Evolutionary conservation across 2,113 vertebrate genomes (phyloP), one percentile per base, ranked within the genome.

Genomic region (Clarias magur): DNA sequence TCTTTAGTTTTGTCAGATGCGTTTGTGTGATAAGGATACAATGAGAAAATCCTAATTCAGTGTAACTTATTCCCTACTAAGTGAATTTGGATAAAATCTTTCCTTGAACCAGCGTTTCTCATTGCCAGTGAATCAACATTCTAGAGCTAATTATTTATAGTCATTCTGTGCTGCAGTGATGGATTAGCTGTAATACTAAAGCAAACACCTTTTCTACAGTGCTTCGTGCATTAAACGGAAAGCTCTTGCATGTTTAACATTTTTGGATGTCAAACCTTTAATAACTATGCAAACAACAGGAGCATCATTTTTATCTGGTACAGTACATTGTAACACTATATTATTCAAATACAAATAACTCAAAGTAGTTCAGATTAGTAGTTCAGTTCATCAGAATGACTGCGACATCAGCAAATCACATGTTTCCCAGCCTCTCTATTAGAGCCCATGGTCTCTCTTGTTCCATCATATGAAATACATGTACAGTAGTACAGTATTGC

Each of bases 121-220:
- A 42, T 16, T 83, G 54, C 62, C 56, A 79, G 59, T 21, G 10
- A 85, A 34, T 63, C 38, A 85, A 30, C 56, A 30, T 79, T 67
- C 2, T 9, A 11, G 67, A 59, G n/a, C 9, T 59, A n/a, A 53
- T 78, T 54, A 38, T 27, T 34, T 65, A 68, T 38, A 38, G 83
- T 56, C 53, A 13, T n/a, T 23, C 16, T 80, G 30, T 80, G 27
- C 56, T 34, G 56, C 7, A 30, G 27, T 82, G 1, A 48, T 60
- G 16, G 34, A 82, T 62, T 82, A 60, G 80, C 60, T 48, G 7
- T 68, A 68, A 27, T 56, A 30, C 48, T 83, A 83, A 27, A 83
- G 4, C 48, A 83, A 70, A 70, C 7, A 19, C 8, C 15, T 30
- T 63, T 63, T 38, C 30, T 23, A 81, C 11, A 9, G 21, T 81